Conservation (phyloP, 1,140 invertebrate genomes). For the Drosophila mauritiana region DNA sequence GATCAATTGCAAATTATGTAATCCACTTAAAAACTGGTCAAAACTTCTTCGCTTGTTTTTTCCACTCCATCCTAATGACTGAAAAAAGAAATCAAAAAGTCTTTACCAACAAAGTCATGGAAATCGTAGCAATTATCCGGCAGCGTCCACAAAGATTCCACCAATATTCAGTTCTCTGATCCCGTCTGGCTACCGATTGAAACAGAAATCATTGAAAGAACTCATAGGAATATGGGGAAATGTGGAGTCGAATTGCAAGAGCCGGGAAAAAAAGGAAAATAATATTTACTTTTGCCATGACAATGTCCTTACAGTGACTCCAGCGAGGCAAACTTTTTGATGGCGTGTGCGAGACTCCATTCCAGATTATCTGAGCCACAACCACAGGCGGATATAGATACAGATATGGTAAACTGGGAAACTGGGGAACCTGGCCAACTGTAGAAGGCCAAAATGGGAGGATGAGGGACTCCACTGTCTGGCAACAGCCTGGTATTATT, state of each 20-base stretch:
- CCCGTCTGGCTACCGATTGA: slow-evolving; percentile 44
- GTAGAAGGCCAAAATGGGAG: not conserved
- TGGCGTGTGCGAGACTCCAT: slow-evolving; percentile 51
- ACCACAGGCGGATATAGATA: slow-evolving; percentile 11
- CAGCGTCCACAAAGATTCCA: slow-evolving; percentile 30
- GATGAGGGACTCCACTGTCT: slow-evolving; percentile 3
- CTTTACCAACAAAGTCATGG: slow-evolving; percentile 53
- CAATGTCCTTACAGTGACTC: slow-evolving; percentile 60
- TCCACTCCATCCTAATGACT: slow-evolving; percentile 9
- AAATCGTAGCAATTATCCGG: slow-evolving; percentile 76
- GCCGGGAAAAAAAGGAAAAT: slow-evolving; percentile 48
- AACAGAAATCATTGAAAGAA: slow-evolving; percentile 36
- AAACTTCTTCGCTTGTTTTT: slow-evolving; percentile 46
- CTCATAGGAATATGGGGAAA: slow-evolving; percentile 1
- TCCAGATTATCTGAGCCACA: slow-evolving; percentile 50
- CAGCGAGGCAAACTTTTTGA: slow-evolving; percentile 46
- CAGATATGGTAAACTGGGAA: not conserved
- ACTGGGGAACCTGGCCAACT: not conserved
- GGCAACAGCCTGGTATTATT: slow-evolving; percentile 71
- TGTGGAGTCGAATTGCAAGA: slow-evolving; percentile 13
- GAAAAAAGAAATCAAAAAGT: slow-evolving; percentile 39
- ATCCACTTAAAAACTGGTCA: slow-evolving; percentile 65
- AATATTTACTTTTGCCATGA: slow-evolving; percentile 82
- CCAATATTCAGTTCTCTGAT: slow-evolving; percentile 44
- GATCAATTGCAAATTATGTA: slow-evolving; percentile 59